Evolutionary conservation across 92 coral and sea anemone species (phyloP), one percentile per base, ranked within the genome.

Genomic region (Phenganax marumi): DNA sequence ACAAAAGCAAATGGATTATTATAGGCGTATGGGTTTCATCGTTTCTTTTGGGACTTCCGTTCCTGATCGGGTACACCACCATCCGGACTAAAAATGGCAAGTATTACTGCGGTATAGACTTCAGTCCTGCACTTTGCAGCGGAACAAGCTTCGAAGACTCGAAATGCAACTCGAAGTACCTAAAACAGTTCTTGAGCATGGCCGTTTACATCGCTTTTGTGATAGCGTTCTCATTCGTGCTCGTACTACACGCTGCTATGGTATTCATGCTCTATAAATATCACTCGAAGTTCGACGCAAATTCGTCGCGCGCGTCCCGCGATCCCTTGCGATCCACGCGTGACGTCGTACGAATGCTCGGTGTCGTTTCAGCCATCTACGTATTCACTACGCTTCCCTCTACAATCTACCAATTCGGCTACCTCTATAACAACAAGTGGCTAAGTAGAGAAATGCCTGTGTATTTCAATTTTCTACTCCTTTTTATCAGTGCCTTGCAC

Each of bases 1-100:
- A 52, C 26, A 78, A 78, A 60, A 63, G 56, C 58, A 78, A 78
- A 47, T 78, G 83, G 73, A 26, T 78, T 14, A 78, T 78, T 46
- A 1, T 62, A 10, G 58, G 33, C 17, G 60, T 63, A 43, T 78
- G 83, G 83, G 0, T 52, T 43, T 14, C 58, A n/a, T 17, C 83
- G 8, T 7, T 78, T n/a, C 10, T 47, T 10, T 24, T 78, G 12
- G 62, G 16, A 17, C 50, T 78, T 2, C 71, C 83, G 0, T 8
- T 18, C 16, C 24, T 78, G 33, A 48, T 60, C 47, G 83, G 72
- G 3, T 56, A n/a, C 58, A 21, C 12, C 11, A 48, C 73, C 7
- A 8, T 60, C 1, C 46, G 0, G 11, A 0, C 12, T 64, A 13
- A 47, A 6, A 48, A 22, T 1, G 60, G 73, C 47, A 46, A 60